Evolutionary conservation across 2,113 vertebrate genomes (phyloP), one percentile per base, ranked within the genome.

Genomic region (Corythoichthys haematopterus): DNA sequence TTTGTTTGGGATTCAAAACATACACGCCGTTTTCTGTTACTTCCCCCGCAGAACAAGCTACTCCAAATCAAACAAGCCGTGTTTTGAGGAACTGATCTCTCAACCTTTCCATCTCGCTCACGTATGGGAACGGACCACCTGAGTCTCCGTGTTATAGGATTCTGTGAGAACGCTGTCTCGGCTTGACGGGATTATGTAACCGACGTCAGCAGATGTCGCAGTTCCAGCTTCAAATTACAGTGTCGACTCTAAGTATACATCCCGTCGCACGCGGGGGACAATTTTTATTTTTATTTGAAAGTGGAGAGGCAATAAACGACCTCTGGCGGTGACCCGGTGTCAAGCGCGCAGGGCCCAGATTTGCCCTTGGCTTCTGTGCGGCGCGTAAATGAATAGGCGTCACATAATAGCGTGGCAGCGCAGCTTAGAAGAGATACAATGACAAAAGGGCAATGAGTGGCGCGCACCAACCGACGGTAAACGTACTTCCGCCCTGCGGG

Each of bases 301-400:
- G 11, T 66, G 57, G 0, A 59, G 36, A 66, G 16, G 62, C 52
- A 57, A 66, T 58, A 28, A 69, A 57, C 1, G 12, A 40, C 8
- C 67, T 15, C 58, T 36, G 35, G 28, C 63, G 51, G 38, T 47
- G 64, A 69, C 64, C 55, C 11, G 60, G 57, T 28, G 48, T 11
- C 33, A 8, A 4, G 13, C 20, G 36, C 46, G 12, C 14, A 14
- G 62, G 28, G 35, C 13, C 77, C 77, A 71, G 81, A 74, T 79
- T 84, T 82, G 67, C 76, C 69, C 33, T 3, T 4, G 5, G 7
- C 61, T 66, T 68, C 65, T 81, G 73, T 84, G 72, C 69, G 20
- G 73, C 83, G 73, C 80, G 77, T 80, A 70, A 86, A 85, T 88
- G 82, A 88, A 84, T 76, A 79, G 72, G 69, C 36, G 11, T 51